Percentiles rank a stretch among this genome's conserved stretches.
Evolutionary conservation across 1,140 invertebrate species (phyloP).

Genomic region (Drosophila mojavensis): DNA sequence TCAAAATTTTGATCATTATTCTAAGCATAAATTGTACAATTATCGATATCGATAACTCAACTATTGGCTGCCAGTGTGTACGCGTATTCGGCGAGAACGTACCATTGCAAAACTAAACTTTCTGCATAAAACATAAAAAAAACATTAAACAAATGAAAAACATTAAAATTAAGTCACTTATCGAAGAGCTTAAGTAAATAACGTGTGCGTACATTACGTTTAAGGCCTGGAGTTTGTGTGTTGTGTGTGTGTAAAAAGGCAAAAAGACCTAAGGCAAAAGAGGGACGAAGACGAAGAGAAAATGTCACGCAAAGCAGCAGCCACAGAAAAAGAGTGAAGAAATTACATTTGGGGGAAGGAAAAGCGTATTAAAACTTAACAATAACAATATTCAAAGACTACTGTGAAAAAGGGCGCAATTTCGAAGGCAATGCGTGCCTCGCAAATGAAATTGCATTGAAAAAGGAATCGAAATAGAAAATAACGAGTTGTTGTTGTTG

Average conservation of each 20-base stretch:
- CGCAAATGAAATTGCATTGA: constrained; percentile 28
- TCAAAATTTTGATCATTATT: constrained; percentile 42
- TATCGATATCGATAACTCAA: constrained; percentile 48
- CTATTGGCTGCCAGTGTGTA: constrained; percentile 54
- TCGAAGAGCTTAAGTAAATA: constrained; percentile 20
- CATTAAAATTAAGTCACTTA: constrained; percentile 50
- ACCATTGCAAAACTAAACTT: constrained; percentile 72
- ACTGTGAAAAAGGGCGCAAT: constrained; percentile 42
- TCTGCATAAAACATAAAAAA: constrained; percentile 61
- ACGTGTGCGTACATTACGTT: constrained; percentile 28
- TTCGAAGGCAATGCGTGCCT: constrained; percentile 30
- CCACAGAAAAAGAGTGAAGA: constrained; percentile 76
- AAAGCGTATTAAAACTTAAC: constrained; percentile 51
- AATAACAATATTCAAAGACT: constrained; percentile 51
- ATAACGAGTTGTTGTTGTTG: constrained; percentile 43
- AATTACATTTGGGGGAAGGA: constrained; percentile 62
- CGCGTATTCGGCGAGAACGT: constrained; percentile 58
- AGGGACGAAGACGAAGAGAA: constrained; percentile 74
- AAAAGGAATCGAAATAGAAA: constrained; percentile 56
- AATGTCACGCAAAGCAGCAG: constrained; percentile 80
- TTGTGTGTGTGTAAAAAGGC: constrained; percentile 54
- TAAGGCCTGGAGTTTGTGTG: constrained; percentile 26
- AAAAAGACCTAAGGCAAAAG: constrained; percentile 53
- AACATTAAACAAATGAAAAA: constrained; percentile 76
- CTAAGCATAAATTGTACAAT: constrained; percentile 9